These are phyloP conservation scores for Trinectes maculatus DNA, from an alignment of 2,113 vertebrate species.

Conservation along the genomic window DNA sequence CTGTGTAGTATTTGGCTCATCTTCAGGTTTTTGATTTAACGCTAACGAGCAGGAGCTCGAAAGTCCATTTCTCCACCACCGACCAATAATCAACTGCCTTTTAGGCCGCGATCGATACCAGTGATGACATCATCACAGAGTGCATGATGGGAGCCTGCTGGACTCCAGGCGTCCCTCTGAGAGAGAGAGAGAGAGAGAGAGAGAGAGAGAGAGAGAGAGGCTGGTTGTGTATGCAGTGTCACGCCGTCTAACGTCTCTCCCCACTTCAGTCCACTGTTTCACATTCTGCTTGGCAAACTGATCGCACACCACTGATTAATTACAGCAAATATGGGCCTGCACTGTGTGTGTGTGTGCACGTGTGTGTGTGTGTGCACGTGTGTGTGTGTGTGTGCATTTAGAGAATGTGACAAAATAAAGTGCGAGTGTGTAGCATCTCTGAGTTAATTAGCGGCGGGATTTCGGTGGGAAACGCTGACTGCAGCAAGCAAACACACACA, in stretches of 20 bases:
- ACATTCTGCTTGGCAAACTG: slow-evolving; percentile 32
- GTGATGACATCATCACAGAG: too few relatives aligned
- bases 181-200: slow-evolving; percentile 22
- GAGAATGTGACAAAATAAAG: slow-evolving; percentile 40
- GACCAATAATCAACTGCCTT: too few relatives aligned
- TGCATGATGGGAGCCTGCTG: too few relatives aligned
- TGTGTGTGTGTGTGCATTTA: slow-evolving; percentile 12
- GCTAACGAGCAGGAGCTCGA: too few relatives aligned
- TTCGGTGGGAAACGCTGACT: slow-evolving; percentile 50
- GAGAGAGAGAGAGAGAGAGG: slow-evolving; percentile 3
- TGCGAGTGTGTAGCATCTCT: slow-evolving; percentile 62
- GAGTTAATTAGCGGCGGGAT: slow-evolving; percentile 54
- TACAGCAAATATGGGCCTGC: slow-evolving; percentile 34
- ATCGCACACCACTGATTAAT: slow-evolving; percentile 53
- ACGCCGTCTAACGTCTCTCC: too few relatives aligned
- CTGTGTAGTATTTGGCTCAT: too few relatives aligned
- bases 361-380: neutral
- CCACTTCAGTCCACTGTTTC: slow-evolving; percentile 56
- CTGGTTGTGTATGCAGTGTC: slow-evolving; percentile 26
- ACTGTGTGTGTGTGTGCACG: neutral
- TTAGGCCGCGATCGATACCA: too few relatives aligned
- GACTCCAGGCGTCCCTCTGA: too few relatives aligned
- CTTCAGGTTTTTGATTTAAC: too few relatives aligned
- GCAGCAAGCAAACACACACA: slow-evolving; percentile 55
- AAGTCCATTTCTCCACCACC: too few relatives aligned